A percentile compares a stretch with the other conserved stretches of the same genome.
Conservation (phyloP, 2,113 vertebrate genomes). For the Stigmatopora nigra region DNA sequence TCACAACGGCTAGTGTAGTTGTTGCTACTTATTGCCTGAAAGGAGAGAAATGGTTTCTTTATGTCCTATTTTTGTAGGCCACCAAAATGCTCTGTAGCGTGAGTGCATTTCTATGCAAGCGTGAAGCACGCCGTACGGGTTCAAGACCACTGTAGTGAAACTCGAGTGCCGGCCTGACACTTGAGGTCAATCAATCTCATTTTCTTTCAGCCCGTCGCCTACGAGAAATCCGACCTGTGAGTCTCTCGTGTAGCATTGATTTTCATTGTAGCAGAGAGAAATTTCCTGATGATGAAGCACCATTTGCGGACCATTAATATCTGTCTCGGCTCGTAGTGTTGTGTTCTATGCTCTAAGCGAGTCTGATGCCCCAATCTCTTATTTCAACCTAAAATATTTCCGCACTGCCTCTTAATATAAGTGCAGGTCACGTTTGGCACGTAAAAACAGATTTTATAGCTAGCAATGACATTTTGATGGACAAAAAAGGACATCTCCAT, state of each 20-base stretch:
- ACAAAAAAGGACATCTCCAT: too few species aligned
- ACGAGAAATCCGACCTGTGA: constrained; percentile 39
- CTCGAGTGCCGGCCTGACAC: constrained; percentile 8
- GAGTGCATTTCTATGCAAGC: too few species aligned
- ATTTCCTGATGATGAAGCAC: constrained; percentile 58
- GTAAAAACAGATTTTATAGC: too few species aligned
- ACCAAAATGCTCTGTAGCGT: too few species aligned
- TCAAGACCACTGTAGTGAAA: too few species aligned
- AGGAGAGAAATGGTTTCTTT: neutral
- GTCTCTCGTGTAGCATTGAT: constrained; percentile 54
- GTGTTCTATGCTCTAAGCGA: neutral
- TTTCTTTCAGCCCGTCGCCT: constrained; percentile 35
- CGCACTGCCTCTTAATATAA: too few species aligned
- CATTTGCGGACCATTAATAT: constrained; percentile 62
- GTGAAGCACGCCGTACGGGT: too few species aligned
- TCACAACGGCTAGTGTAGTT: too few species aligned
- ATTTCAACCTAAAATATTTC: too few species aligned
- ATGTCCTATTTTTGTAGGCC: neutral
- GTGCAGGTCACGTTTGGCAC: too few species aligned
- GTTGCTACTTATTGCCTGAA: neutral
- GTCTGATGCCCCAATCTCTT: too few species aligned
- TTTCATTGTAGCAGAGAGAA: constrained; percentile 36
- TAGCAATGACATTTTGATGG: too few species aligned
- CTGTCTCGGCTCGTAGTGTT: constrained; percentile 37
- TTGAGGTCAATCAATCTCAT: constrained; percentile 43